phyloP scores from a whole-genome alignment of 2,797 vertebrate genomes.

The Gymnocypris eckloni region DNA sequence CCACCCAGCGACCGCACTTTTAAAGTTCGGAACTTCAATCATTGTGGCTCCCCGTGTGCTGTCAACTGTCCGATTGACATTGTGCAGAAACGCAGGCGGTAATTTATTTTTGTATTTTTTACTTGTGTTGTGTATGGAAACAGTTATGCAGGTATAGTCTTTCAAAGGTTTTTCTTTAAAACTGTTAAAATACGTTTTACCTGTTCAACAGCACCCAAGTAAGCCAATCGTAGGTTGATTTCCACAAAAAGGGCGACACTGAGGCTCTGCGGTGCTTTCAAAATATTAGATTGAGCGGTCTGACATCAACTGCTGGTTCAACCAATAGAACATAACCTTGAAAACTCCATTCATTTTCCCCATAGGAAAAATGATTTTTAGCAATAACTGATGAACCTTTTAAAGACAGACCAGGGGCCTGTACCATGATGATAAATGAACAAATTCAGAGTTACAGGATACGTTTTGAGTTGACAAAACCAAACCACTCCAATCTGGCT shows the following conservation, averaged over 20 bases:
- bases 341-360: neutral
- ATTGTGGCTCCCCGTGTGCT: conserved; percentile 80
- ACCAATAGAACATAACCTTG: conserved; percentile 14
- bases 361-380: neutral
- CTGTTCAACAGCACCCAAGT: neutral
- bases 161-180: neutral
- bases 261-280: neutral
- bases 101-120: conserved; percentile 67
- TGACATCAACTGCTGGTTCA: neutral
- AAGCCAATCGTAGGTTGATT: neutral
- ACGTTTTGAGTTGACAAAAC: no score
- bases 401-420: no score
- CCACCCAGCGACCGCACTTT: conserved; percentile 73
- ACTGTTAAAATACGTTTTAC: neutral
- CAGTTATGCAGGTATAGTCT: neutral
- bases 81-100: conserved; percentile 84
- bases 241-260: neutral
- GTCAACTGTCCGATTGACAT: conserved; percentile 86
- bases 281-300: conserved; percentile 21
- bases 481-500: no score
- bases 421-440: no score
- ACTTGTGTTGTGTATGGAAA: conserved; percentile 44
- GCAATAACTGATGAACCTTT: neutral
- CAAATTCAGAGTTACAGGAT: no score
- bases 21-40: conserved; percentile 76